These are phyloP conservation scores for Spinus olivaceus DNA, from an alignment of 2,797 vertebrate genomes.

Conservation along the genomic window DNA sequence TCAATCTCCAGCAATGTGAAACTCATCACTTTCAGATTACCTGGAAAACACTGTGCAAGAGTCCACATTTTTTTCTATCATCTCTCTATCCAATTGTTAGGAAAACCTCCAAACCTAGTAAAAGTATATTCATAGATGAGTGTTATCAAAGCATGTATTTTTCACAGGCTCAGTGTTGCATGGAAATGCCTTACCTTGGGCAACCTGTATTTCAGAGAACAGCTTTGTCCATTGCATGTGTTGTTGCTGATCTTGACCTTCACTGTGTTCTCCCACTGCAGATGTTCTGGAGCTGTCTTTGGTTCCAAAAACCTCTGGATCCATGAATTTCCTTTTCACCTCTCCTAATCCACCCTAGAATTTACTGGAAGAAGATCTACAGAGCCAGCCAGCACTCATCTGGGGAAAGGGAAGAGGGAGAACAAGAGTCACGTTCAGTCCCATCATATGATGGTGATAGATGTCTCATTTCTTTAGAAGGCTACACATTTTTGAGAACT, in stretches of 20 bases:
- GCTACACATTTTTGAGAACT: neutral
- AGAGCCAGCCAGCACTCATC: rapidly evolving
- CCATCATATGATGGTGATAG: neutral
- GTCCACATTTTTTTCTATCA: neutral
- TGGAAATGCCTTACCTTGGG: neutral
- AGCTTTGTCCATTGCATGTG: neutral
- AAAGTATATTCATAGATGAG: neutral
- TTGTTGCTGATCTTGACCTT: neutral
- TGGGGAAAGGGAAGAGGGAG: neutral
- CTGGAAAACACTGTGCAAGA: neutral
- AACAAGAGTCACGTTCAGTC: neutral
- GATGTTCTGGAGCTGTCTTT: neutral
- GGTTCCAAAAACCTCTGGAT: neutral
- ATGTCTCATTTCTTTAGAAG: neutral
- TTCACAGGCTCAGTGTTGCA: neutral
- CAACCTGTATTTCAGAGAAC: neutral
- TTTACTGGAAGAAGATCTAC: neutral
- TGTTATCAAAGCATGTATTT: neutral
- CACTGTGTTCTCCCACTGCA: neutral
- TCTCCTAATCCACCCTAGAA: neutral
- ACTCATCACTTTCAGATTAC: neutral
- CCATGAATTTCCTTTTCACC: neutral
- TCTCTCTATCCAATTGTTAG: neutral
- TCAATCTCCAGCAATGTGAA: neutral
- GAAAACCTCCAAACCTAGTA: neutral